Evolutionary conservation across 2,888 invertebrate species (phyloP).

Genomic region (Diachrysia chrysitis): DNA sequence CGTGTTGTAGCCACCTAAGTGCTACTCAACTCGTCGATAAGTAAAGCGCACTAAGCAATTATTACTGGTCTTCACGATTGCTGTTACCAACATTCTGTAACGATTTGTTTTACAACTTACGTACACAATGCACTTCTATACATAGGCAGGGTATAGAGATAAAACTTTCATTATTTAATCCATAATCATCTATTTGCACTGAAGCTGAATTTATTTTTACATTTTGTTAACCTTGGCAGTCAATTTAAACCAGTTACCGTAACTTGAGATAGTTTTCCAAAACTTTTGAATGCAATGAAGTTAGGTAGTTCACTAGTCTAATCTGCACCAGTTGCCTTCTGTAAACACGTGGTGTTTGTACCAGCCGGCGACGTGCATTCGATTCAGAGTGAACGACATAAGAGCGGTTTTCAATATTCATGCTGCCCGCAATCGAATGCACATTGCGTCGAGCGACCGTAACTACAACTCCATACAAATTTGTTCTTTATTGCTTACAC

Average conservation of each 20-base stretch:
- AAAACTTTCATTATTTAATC: conserved; percentile 58
- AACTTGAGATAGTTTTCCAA: conserved; percentile 52
- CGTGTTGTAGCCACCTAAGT: conserved; percentile 49
- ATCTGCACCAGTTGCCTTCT: conserved; percentile 78
- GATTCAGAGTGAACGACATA: conserved; percentile 78
- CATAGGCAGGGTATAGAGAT: conserved; percentile 63
- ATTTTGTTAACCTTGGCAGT: conserved; percentile 27
- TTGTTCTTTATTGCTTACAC: conserved; percentile 72
- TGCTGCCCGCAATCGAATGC: conserved; percentile 78
- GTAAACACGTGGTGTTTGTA: conserved; percentile 83
- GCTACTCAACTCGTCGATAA: conserved; percentile 54
- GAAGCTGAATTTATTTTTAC: conserved; percentile 40
- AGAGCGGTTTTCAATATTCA: conserved; percentile 86
- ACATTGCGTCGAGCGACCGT: conserved; percentile 76
- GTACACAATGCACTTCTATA: conserved; percentile 65
- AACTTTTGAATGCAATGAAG: conserved; percentile 79
- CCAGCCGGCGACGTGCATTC: conserved; percentile 74
- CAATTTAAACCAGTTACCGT: conserved; percentile 37
- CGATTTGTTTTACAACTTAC: conserved; percentile 61
- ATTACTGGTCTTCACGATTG: conserved; percentile 51
- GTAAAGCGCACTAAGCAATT: conserved; percentile 59
- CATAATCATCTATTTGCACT: conserved; percentile 58
- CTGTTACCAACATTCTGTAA: conserved; percentile 43
- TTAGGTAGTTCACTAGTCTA: conserved; percentile 73
- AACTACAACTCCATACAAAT: conserved; percentile 65